Evolutionary conservation across 2,113 vertebrate species (phyloP).

Genomic region (Mixornis gularis): DNA sequence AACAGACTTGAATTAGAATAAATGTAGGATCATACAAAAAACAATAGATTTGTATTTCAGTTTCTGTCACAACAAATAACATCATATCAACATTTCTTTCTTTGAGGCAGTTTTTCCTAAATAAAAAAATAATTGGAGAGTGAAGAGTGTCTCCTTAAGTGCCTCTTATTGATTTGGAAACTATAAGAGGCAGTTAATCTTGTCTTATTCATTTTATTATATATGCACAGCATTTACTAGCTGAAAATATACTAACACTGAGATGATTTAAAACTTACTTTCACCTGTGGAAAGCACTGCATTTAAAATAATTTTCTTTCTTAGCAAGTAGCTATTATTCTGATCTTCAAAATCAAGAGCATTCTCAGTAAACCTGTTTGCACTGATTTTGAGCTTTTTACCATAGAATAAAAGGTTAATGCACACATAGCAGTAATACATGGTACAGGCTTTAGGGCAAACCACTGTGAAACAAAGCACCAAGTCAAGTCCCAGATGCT

Average conservation of each 20-base stretch:
- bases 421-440: fast-evolving
- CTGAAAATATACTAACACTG: not conserved
- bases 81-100: not conserved
- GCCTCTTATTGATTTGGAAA: not conserved
- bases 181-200: not conserved
- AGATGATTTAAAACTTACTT: not conserved
- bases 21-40: not conserved
- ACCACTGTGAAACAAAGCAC: not conserved
- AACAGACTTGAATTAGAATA: not conserved
- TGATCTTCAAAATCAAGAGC: not conserved
- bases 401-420: not conserved
- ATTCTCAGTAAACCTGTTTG: not conserved
- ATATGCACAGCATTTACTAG: not conserved
- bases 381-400: not conserved
- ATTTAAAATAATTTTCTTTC: not conserved
- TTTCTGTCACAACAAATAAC: not conserved
- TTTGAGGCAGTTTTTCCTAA: not conserved
- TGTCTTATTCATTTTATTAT: not conserved
- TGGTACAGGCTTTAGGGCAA: not conserved
- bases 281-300: not conserved
- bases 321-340: not conserved
- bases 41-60: not conserved
- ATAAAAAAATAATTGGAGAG: not conserved
- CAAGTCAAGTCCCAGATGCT: not conserved
- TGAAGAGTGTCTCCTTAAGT: not conserved